These are phyloP conservation scores for Eurypyga helias DNA, from an alignment of 2,113 vertebrate species.

Conservation along the genomic window DNA sequence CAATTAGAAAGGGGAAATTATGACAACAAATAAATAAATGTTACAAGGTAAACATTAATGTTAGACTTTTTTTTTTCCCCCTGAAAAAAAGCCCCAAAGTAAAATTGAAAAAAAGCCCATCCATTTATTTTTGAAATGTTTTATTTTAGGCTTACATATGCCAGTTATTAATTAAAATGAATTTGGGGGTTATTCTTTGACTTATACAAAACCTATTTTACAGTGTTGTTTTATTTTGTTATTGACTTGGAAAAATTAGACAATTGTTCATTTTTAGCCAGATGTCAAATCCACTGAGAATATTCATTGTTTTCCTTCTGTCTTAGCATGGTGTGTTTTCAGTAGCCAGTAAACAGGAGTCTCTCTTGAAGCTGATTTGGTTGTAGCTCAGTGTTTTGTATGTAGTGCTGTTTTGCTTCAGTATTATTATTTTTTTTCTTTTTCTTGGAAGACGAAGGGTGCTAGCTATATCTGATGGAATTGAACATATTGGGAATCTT, in stretches of 20 bases:
- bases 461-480: slow-evolving; percentile 92
- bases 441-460: slow-evolving; percentile 84
- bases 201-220: neutral
- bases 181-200: neutral
- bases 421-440: neutral
- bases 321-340: neutral
- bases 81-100: neutral
- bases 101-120: accelerated
- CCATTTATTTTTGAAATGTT: neutral
- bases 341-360: accelerated
- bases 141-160: neutral
- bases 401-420: neutral
- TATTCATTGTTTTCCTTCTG: neutral
- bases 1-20: neutral
- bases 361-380: neutral
- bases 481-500: slow-evolving; percentile 91
- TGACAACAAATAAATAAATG: neutral
- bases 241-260: neutral
- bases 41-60: neutral
- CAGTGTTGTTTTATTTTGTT: neutral
- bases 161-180: neutral
- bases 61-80: neutral
- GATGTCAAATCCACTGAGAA: neutral
- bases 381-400: neutral
- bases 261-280: neutral